Conservation (phyloP, 2,888 invertebrate genomes). For the Hemithea aestivaria region DNA sequence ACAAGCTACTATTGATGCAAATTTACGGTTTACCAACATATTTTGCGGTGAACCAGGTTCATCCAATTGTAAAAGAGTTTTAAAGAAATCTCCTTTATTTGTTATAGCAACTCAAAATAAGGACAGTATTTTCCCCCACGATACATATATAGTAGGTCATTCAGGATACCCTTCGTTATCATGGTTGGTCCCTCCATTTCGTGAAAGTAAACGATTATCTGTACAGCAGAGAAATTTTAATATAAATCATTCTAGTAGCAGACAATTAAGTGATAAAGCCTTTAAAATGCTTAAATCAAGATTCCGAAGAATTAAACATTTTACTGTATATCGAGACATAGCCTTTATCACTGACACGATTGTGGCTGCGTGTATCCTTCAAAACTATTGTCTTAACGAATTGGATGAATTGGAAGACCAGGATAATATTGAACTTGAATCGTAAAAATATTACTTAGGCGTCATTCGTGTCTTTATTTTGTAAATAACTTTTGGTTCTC, state of each 20-base stretch:
- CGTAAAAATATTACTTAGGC: slow-evolving; percentile 7
- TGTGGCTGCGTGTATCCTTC: slow-evolving; percentile 57
- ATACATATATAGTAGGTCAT: slow-evolving; percentile 53
- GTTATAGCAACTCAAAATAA: slow-evolving; percentile 45
- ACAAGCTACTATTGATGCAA: slow-evolving; percentile 53
- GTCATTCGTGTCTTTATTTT: slow-evolving; percentile 21
- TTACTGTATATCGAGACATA: slow-evolving; percentile 55
- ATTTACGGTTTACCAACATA: slow-evolving; percentile 52
- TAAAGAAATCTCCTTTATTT: slow-evolving; percentile 53
- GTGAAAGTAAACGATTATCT: slow-evolving; percentile 54
- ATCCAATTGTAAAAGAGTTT: slow-evolving; percentile 44
- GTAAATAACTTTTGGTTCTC: slow-evolving; percentile 36
- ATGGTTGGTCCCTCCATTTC: slow-evolving; percentile 55
- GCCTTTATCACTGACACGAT: slow-evolving; percentile 55
- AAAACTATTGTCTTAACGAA: slow-evolving; percentile 56
- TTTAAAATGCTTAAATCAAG: slow-evolving; percentile 48
- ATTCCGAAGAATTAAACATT: slow-evolving; percentile 50
- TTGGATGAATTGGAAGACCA: slow-evolving; percentile 21
- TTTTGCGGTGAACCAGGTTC: slow-evolving; percentile 63
- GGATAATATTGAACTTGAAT: slow-evolving; percentile 13
- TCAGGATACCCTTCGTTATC: slow-evolving; percentile 53
- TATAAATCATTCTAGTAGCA: slow-evolving; percentile 42
- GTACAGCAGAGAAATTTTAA: slow-evolving; percentile 53
- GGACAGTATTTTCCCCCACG: slow-evolving; percentile 47
- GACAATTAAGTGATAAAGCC: slow-evolving; percentile 53